Evolutionary conservation across 1,140 invertebrate species (phyloP).

Genomic region (Sitodiplosis mosellana): DNA sequence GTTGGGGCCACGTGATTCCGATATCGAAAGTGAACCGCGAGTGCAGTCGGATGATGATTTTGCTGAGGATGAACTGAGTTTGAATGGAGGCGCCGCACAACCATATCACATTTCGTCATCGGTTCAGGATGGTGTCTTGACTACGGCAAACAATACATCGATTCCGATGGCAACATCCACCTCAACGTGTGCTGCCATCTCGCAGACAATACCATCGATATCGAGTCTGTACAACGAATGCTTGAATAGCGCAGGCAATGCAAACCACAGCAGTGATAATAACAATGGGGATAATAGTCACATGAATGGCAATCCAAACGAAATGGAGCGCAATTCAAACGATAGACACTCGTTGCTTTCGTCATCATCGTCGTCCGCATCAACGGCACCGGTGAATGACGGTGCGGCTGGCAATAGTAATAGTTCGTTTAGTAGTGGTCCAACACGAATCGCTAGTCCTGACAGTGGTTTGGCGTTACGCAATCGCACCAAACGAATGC

Average conservation of each 20-base stretch:
- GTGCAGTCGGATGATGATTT: constrained; percentile 45
- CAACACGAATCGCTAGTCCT: background rate
- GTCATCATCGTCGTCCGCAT: constrained; percentile 15
- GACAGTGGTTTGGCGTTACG: background rate
- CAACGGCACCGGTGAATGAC: constrained; percentile 11
- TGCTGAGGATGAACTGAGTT: constrained; percentile 44
- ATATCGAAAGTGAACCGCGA: constrained; percentile 39
- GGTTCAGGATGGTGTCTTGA: no score
- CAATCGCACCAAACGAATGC: background rate
- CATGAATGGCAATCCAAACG: constrained; percentile 8
- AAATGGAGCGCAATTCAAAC: constrained; percentile 18
- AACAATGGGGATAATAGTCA: no score
- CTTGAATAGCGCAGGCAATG: no score
- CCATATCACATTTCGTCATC: no score
- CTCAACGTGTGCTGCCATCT: no score
- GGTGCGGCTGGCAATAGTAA: background rate
- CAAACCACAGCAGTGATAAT: no score
- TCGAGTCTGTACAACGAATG: no score
- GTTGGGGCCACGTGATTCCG: constrained; percentile 36
- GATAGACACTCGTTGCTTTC: constrained; percentile 23
- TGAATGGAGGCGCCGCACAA: constrained; percentile 10
- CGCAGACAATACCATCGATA: no score
- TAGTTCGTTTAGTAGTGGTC: background rate
- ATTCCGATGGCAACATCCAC: no score
- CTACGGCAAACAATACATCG: no score